Base-by-base conservation (phyloP, 2,888 invertebrate genomes). In the Autographa pulchrina region DNA sequence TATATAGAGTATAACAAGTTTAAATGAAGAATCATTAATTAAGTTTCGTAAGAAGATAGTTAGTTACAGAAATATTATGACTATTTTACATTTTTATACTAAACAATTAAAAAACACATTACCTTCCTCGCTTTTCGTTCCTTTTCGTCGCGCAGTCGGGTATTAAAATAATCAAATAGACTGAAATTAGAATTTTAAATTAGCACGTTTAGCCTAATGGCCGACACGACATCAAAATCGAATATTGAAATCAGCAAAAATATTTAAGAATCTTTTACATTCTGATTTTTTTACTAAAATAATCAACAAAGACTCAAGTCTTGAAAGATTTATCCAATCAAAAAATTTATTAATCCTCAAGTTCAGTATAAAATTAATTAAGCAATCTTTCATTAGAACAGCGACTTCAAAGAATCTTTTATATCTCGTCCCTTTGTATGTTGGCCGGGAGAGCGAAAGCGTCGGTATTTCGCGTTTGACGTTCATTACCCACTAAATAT, bases 311-410 rank as follows among this genome's bases (percentile, higher is more conserved):
- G 52, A 6, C 35, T 9, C 11, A 11, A 14, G 5, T 41, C 8
- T 48, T 58, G 7, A 43, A 64, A 18, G 60, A 69, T 62, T 62
- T 52, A 62, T 65, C 64, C 31, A 67, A 67, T 64, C 60, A 56
- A 32, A 60, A 66, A 38, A 35, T 38, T 41, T 31, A 68, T 62
- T 25, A n/a, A 16, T 63, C 56, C 41, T 43, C 20, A 74, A 62
- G 25, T 65, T 72, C 54, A n/a, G 6, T 73, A 62, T 54, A 13
- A 41, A 74, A 73, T 62, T 58, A 68, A 74, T 73, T 74, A 74
- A 70, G 54, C 52, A 66, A 70, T 70, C 52, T 66, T 66, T 66
- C 56, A 70, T 61, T 70, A 63, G 62, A 52, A 56, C 20, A 56
- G 52, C 25, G 41, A 52, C 63, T 61, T 63, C 14, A 32, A 41